Evolutionary conservation across 2,113 vertebrate species (phyloP), one percentile per base, ranked within the genome.

Genomic region (Nothobranchius kuhntae): DNA sequence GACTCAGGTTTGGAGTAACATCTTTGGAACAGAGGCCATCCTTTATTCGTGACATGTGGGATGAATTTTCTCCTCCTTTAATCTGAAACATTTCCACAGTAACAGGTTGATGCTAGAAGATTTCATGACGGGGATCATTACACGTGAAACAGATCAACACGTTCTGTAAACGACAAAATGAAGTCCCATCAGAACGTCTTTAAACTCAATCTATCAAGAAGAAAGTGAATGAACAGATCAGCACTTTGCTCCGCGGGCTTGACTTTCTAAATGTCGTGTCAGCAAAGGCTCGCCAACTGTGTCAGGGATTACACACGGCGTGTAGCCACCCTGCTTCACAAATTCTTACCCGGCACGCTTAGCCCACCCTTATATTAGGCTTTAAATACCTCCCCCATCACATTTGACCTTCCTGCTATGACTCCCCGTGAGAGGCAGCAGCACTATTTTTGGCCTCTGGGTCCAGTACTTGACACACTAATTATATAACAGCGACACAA

Each of bases 401-500:
- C 86, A 68, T 78, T 58, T 73, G 71, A 82, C 81, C 73, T 11
- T 56, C 51, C 50, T 30, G 5, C 55, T 55, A 44, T 36, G 52
- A 9, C 38, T 61, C 51, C 77, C 44, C 65, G 48, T 74, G 71
- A 68, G 7, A 63, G 42, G 73, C 75, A 50, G 44, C 30, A 1
- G 58, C 61, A 67, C 76, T 89, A 89, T 91, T 87, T 83, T 80
- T 44, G 70, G 71, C 82, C 90, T 67, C 80, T 65, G 73, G 68
- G 71, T 53, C 73, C 75, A 48, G 38, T 66, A 76, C 78, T 74
- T 77, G 82, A 82, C 84, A 82, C 72, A 78, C 79, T 85, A 81
- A 89, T 88, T 87, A 89, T 81, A 83, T 87, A 91, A 87, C 82
- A 76, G 81, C 59, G 3, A 73, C 51, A 68, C 65, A 11, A 72